Conservation (phyloP, 92 coral and sea anemone species). For the Porites rus region DNA sequence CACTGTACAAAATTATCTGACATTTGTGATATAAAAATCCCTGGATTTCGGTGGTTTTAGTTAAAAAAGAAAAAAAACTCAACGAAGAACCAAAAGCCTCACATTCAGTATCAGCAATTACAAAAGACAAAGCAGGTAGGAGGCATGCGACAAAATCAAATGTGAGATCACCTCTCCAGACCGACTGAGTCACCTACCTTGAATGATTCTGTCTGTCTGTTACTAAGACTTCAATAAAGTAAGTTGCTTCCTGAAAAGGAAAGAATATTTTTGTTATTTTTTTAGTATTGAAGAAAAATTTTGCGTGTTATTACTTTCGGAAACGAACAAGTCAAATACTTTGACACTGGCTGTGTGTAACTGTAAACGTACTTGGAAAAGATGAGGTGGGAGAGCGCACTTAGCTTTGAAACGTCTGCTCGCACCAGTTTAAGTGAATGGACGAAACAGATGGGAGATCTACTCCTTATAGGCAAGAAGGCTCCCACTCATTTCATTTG, state of each 20-base stretch:
- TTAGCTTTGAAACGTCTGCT: not conserved
- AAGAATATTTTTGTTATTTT: not conserved
- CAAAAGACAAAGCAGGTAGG: not conserved
- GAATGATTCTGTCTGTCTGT: not conserved
- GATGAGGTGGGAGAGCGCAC: not conserved
- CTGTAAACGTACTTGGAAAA: conserved; percentile 1
- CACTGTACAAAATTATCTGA: too few relatives aligned
- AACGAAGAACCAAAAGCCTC: not conserved
- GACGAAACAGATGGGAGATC: conserved; percentile 3
- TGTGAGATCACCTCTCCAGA: not conserved
- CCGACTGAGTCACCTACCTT: conserved; percentile 6
- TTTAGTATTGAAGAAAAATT: too few relatives aligned
- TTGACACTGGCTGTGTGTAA: not conserved
- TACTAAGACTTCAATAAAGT: not conserved
- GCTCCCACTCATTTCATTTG: conserved; percentile 42
- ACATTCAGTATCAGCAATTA: not conserved
- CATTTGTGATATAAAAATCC: not conserved
- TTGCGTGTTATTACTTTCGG: not conserved
- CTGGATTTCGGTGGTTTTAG: not conserved
- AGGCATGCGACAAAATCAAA: not conserved
- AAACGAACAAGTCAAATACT: not conserved
- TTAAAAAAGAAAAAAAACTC: not conserved
- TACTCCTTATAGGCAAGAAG: not conserved
- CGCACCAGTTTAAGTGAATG: not conserved
- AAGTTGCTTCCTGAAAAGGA: conserved; percentile 11